These are phyloP conservation scores for Apteryx mantelli DNA, from an alignment of 2,113 vertebrate species.

Conservation along the genomic window DNA sequence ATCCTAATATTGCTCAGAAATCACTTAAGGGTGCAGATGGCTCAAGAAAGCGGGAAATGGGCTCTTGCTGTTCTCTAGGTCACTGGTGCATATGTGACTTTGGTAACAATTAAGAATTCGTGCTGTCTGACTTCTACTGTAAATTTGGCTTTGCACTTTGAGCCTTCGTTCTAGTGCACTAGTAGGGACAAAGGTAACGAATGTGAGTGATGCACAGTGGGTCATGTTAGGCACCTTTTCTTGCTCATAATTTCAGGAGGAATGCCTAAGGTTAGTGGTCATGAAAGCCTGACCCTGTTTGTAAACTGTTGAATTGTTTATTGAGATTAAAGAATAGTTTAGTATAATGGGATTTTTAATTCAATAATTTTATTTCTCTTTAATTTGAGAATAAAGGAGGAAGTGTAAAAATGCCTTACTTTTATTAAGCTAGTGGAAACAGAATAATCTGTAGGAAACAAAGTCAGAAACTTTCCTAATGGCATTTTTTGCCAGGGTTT, in stretches of 20 bases:
- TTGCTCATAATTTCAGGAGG: background rate
- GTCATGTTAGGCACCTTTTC: background rate
- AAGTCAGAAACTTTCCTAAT: background rate
- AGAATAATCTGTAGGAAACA: background rate
- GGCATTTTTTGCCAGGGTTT: background rate
- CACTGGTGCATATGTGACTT: background rate
- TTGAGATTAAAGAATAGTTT: background rate
- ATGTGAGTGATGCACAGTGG: background rate
- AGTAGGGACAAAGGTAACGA: background rate
- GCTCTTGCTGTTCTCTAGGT: background rate
- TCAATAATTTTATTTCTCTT: background rate
- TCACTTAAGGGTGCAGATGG: background rate
- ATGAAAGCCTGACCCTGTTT: background rate
- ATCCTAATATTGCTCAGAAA: background rate
- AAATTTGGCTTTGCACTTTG: background rate
- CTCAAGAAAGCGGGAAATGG: background rate
- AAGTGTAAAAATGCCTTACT: background rate
- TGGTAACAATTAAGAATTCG: background rate
- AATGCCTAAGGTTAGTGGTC: background rate
- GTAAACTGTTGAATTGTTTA: background rate
- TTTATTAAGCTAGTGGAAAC: background rate
- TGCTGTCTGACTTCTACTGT: background rate
- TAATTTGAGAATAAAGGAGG: background rate
- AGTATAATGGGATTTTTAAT: background rate
- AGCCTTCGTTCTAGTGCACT: fast-evolving